phyloP scores from a whole-genome alignment of 2,113 vertebrate species.

The Eulemur rufifrons region DNA sequence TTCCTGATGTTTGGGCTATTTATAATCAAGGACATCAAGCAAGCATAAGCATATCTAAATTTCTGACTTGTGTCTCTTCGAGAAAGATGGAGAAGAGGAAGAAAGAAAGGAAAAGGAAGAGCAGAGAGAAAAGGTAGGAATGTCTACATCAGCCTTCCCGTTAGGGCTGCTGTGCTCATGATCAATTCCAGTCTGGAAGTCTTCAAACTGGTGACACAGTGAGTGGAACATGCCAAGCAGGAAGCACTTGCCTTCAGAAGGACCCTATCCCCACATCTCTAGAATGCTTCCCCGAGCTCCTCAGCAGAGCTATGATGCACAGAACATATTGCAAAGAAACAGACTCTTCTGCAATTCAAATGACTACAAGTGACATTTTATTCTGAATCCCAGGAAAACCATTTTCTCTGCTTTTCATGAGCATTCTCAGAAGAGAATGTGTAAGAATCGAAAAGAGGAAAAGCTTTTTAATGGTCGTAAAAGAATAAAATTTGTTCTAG shows the following conservation, averaged over 20 bases:
- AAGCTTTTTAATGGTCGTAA: neutral
- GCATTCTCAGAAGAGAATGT: constrained; percentile 4
- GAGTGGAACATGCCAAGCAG: neutral
- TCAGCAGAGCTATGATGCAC: neutral
- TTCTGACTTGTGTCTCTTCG: neutral
- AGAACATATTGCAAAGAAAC: neutral
- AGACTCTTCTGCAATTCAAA: neutral
- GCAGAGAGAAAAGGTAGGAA: neutral
- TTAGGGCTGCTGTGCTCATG: neutral
- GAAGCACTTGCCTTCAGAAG: neutral
- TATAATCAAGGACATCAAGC: neutral
- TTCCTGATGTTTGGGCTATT: neutral
- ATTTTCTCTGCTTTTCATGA: constrained; percentile 42
- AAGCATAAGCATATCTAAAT: neutral
- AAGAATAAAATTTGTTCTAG: neutral
- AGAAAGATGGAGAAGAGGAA: neutral
- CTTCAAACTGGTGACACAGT: neutral
- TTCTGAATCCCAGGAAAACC: neutral
- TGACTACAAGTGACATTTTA: neutral
- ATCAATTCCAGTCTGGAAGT: neutral
- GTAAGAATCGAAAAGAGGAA: neutral
- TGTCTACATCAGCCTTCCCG: neutral
- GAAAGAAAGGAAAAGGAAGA: neutral
- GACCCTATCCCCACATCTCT: neutral
- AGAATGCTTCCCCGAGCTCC: neutral